Percentiles rank a stretch among this genome's conserved stretches.
Conservation (phyloP, 2,888 invertebrate species). For the Ochropleura leucogaster region DNA sequence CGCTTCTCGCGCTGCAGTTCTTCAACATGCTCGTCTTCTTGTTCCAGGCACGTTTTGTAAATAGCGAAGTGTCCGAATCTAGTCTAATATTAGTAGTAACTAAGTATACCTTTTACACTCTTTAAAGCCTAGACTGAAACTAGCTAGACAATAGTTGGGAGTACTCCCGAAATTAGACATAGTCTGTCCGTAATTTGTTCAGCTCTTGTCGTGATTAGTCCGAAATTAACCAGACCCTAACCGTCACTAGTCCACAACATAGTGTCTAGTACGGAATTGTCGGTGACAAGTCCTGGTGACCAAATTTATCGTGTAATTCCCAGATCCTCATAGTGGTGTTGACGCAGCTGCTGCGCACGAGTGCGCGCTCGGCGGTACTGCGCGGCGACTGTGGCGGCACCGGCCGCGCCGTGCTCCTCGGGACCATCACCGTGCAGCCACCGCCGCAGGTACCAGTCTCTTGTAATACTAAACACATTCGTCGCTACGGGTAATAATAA, state of each 20-base stretch:
- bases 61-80: too few relatives aligned
- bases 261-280: too few relatives aligned
- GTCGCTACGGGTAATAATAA: neutral
- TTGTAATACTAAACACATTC: neutral
- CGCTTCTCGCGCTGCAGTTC: slow-evolving; percentile 79
- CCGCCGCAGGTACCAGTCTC: slow-evolving; percentile 16
- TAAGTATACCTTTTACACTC: neutral
- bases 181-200: neutral
- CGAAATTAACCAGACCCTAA: neutral
- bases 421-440: slow-evolving; percentile 34
- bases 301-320: neutral
- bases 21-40: slow-evolving; percentile 79
- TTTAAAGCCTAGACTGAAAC: neutral
- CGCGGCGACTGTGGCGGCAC: slow-evolving; percentile 85
- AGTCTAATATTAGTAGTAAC: neutral
- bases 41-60: slow-evolving; percentile 80
- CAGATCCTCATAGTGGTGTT: slow-evolving; percentile 88
- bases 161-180: neutral
- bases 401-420: slow-evolving; percentile 84
- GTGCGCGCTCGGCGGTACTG: slow-evolving; percentile 89
- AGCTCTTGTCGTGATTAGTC: neutral
- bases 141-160: neutral
- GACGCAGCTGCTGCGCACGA: slow-evolving; percentile 89
- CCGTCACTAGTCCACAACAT: neutral
- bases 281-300: neutral